Base-by-base conservation (phyloP, 2,797 vertebrate species). In the Sebastes paucispinis region DNA sequence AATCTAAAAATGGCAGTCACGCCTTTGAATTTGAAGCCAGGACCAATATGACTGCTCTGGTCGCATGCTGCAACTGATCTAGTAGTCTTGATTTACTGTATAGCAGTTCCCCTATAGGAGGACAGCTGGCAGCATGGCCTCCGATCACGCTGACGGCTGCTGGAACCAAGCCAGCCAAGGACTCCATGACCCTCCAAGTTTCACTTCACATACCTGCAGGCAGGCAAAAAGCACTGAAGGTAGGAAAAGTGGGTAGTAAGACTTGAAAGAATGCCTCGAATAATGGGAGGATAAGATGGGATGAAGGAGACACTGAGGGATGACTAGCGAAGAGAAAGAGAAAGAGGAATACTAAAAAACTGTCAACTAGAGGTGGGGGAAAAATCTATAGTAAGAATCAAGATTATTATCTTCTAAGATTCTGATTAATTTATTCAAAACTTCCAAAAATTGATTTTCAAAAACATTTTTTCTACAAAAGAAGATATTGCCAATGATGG, bases 131-230 rank as follows among this genome's bases (percentile, higher is more conserved):
- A 58, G 79, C 65, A 3, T 1, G 63, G 63, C 59, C 27, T 73
- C 59, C 32, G 75, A 74, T 79, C 73, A 63, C 54, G 73, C 58
- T 82, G 62, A 77, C 67, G 77, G 59, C 59, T 47, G 27, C 62
- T 65, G 63, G 59, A 69, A 50, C 1, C 11, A 20, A 39, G 73
- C 73, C 57, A 47, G 60, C 64, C 73, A 52, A 75, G 77, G 57
- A 71, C 81, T 78, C 4, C 2, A 7, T 59, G 58, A 73, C 65
- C 34, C 8, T 70, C 60, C 59, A 73, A 63, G 74, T 64, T 52
- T 69, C 31, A 64, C 59, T 74, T 72, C 34, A 64, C 64, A 67
- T 8, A 47, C 32, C 54, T 29, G 68, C 47, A 67, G 39, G 50
- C 25, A 24, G 54, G 27, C 55, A 34, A 18, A 25, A 16, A 43